Percentiles rank a stretch among this genome's conserved stretches.
phyloP scores from a whole-genome alignment of 2,113 vertebrate genomes.

The Geococcyx californianus region DNA sequence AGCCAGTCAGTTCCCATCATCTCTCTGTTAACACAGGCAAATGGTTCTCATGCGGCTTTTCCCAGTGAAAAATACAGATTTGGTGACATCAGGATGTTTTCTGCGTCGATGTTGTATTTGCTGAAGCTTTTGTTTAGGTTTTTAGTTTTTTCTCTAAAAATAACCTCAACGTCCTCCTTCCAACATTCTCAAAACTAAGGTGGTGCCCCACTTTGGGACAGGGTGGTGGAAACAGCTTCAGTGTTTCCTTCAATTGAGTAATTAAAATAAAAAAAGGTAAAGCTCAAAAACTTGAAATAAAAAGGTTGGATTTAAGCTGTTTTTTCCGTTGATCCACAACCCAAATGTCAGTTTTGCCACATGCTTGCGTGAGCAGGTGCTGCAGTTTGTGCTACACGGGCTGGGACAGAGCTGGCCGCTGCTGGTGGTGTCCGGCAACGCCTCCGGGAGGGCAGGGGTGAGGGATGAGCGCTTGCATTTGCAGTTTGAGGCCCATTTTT shows the following conservation, averaged over 20 bases:
- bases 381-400: no score
- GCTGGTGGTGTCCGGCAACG: accelerated
- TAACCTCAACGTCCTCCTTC: neutral
- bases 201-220: neutral
- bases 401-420: neutral
- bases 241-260: neutral
- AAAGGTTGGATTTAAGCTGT: neutral
- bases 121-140: neutral
- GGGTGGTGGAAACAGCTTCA: neutral
- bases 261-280: neutral
- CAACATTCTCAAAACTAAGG: neutral
- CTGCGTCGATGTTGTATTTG: neutral
- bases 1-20: neutral
- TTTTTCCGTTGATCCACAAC: neutral
- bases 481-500: neutral
- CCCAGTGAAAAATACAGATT: neutral
- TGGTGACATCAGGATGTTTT: neutral
- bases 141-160: neutral
- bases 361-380: neutral
- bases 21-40: neutral
- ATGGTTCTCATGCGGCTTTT: neutral
- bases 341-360: neutral
- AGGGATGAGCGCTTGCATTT: neutral
- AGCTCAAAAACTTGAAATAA: neutral
- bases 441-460: accelerated